Evolutionary conservation across 2,888 invertebrate genomes (phyloP), one percentile per base, ranked within the genome.

Genomic region (Hyppa rectilinea): DNA sequence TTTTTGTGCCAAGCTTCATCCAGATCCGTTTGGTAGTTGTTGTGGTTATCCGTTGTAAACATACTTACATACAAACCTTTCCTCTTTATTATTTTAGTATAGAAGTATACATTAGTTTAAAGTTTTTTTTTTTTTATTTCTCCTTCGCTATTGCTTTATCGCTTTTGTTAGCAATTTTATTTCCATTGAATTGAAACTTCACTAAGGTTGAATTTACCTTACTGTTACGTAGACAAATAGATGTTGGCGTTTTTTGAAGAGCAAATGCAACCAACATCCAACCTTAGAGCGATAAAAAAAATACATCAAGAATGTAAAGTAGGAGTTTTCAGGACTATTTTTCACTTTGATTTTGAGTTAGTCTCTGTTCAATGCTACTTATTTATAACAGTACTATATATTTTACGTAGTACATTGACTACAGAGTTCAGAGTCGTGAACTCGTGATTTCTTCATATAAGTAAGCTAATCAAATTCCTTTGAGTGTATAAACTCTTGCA

Each of bases 361-460:
- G 4, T 29, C 17, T 2, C 17, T 63, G 2, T n/a, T n/a, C n/a
- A 12, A 17, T n/a, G 17, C 4, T 12, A 29, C 6, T 26, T 20
- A 38, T 38, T 20, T 3, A 3, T 49, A 60, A 31, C 53, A 17
- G 14, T 60, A 45, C 12, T 45, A 45, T 4, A 29, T 56, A 40
- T 12, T 49, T 61, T 61, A 38, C 45, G 14, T 43, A 31, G 29
- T 29, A 40, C 60, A 60, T 49, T 60, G 70, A 69, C 53, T 74
- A 59, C 69, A 12, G 59, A 36, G 59, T 76, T 34, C 49, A 50
- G 10, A 80, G 59, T 75, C 82, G 82, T 82, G 83, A 80, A 77
- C 63, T 67, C 20, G 52, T 53, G 52, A 53, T 68, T 68, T 50
- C 68, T 80, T 65, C 47, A n/a, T 43, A 20, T 65, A 69, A 64